A percentile compares a stretch with the other conserved stretches of the same genome.
Conservation (phyloP, 2,113 vertebrate genomes). For the Triplophysa dalaica region DNA sequence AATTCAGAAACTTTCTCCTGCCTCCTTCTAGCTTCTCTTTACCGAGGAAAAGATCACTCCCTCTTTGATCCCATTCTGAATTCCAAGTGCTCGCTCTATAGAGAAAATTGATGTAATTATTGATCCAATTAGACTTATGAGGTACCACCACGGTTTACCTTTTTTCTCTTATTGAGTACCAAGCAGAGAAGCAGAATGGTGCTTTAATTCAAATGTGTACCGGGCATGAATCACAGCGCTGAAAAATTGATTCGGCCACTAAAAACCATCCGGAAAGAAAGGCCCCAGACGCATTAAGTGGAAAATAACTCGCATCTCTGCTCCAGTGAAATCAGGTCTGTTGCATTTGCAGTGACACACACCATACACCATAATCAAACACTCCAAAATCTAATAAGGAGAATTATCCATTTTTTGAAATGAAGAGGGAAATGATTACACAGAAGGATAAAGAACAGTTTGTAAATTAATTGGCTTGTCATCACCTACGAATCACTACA, state of each 20-base stretch:
- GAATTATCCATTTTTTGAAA: neutral
- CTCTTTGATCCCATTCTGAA: slow-evolving; percentile 32
- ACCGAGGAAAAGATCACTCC: neutral
- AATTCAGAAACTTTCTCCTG: slow-evolving; percentile 42
- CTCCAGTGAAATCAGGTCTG: neutral
- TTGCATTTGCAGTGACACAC: neutral
- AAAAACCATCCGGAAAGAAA: slow-evolving; percentile 30
- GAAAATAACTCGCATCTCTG: slow-evolving; percentile 24
- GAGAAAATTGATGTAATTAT: slow-evolving; percentile 48
- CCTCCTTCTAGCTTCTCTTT: slow-evolving; percentile 27
- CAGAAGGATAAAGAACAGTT: neutral
- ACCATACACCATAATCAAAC: neutral
- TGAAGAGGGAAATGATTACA: neutral
- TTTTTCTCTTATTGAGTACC: slow-evolving; percentile 29
- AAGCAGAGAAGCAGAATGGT: slow-evolving; percentile 17
- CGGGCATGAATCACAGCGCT: slow-evolving; percentile 39
- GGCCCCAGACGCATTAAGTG: neutral
- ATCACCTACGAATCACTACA: slow-evolving; percentile 17
- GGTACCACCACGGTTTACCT: slow-evolving; percentile 36
- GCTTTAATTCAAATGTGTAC: slow-evolving; percentile 41
- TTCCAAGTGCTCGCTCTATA: slow-evolving; percentile 19
- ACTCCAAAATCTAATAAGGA: neutral
- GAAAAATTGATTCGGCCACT: slow-evolving; percentile 43
- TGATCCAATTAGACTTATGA: slow-evolving; percentile 47
- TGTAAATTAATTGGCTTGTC: neutral